Evolutionary conservation across 2,888 invertebrate species (phyloP), one percentile per base, ranked within the genome.

Genomic region (Drosophila leonis): DNA sequence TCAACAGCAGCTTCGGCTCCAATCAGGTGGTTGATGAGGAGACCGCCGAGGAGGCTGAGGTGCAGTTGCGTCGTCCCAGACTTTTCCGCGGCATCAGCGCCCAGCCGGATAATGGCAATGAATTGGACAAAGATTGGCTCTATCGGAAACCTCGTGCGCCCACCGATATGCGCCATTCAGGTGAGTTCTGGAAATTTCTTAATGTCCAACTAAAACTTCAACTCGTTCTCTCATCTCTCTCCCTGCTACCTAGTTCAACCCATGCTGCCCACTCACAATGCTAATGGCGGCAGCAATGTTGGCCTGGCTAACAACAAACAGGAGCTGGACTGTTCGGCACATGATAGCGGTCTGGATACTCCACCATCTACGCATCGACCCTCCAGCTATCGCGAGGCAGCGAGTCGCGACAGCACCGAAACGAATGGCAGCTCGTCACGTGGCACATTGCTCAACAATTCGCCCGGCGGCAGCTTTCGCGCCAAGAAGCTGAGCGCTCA

Each of bases 241-340:
- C n/a, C n/a, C n/a, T n/a, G n/a, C n/a, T n/a, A n/a, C n/a, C n/a
- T 20, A 95, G 95, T 95, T 80, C 92, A 95, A 92, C 91, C 91
- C 20, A 91, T 91, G 90, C 65, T 91, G 52, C 91, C 91, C 62
- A 86, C 82, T 18, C 85, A 83, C 52, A 82, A 73, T 44, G 37
- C 49, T 24, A 82, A 78, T 37, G 71, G 72, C 10, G 81, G 77
- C 56, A 83, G 80, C 51, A 77, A 49, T 31, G 59, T 54, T 29
- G 87, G 83, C 49, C 57, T 84, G 72, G 79, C 85, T 20, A 73
- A 63, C 51, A 90, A 85, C 51, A 90, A 85, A 42, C 94, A 94
- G 65, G 95, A 95, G 86, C 94, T 95, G 80, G 95, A 95, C 85
- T 94, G 94, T 63, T 93, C 93, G 92, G 94, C 93, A 54, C 94